Conservation (phyloP, 1,140 invertebrate species). For the Cherax destructor region DNA sequence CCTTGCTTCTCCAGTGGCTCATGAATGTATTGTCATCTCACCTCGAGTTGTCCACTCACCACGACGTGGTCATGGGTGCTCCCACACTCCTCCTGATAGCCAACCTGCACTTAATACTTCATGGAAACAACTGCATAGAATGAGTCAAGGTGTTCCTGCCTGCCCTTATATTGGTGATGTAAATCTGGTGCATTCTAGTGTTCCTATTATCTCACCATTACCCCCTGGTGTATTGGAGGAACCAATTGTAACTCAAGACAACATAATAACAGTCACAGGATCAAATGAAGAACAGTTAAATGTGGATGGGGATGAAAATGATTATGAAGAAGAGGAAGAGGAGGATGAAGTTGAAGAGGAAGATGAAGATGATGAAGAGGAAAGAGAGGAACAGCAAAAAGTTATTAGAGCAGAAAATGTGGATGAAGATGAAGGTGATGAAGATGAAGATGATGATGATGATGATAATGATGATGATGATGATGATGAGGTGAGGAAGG, state of each 20-base stretch:
- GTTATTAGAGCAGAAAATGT: slow-evolving; percentile 35
- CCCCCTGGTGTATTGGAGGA: slow-evolving; percentile 67
- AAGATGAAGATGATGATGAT: slow-evolving; percentile 70
- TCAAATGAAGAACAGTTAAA: slow-evolving; percentile 8
- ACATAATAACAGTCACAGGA: background rate
- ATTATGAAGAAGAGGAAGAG: slow-evolving; percentile 37
- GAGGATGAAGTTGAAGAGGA: slow-evolving; percentile 46
- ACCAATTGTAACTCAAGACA: slow-evolving; percentile 40
- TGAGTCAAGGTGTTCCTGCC: slow-evolving; percentile 8
- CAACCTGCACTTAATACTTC: background rate
- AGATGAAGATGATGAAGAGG: slow-evolving; percentile 32
- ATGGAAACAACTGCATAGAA: slow-evolving; percentile 21
- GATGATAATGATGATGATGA: slow-evolving; percentile 66
- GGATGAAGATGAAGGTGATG: slow-evolving; percentile 58
- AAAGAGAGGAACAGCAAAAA: slow-evolving; percentile 26
- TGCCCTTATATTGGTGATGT: slow-evolving; percentile 21
- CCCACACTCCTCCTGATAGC: background rate
- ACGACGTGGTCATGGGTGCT: background rate
- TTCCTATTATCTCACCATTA: slow-evolving; percentile 43
- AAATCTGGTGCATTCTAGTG: slow-evolving; percentile 21
- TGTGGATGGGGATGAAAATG: slow-evolving; percentile 31
- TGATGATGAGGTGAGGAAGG: slow-evolving; percentile 72
- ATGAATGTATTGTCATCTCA: background rate
- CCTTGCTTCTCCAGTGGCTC: slow-evolving; percentile 33
- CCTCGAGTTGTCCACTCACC: slow-evolving; percentile 31